Percentiles rank a stretch among this genome's conserved stretches.
Conservation (phyloP, 92 coral and sea anemone genomes). For the Umimayanthus chanpuru region DNA sequence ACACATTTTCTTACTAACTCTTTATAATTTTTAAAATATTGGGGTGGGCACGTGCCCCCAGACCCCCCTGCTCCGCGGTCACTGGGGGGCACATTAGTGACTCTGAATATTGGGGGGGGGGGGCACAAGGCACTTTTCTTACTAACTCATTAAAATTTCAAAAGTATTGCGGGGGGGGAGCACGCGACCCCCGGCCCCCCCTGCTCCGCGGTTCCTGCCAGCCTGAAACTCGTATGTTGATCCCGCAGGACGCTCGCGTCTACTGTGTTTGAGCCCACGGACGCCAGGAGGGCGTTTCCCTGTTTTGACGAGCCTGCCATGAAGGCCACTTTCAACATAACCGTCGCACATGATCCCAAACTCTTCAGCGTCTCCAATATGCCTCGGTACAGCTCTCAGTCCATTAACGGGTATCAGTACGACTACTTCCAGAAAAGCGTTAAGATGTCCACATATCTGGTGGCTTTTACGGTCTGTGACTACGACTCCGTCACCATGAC, state of each 20-base stretch:
- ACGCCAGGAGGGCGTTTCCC: conserved; percentile 88
- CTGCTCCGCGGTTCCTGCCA: no score
- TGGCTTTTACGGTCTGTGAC: conserved; percentile 80
- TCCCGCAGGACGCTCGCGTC: conserved; percentile 66
- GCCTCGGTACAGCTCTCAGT: conserved; percentile 60
- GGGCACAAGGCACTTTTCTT: no score
- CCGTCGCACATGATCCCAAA: conserved; percentile 72
- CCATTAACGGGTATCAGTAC: conserved; percentile 37
- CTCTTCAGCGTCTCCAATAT: conserved; percentile 77
- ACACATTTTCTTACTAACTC: no score
- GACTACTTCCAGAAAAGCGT: conserved; percentile 62
- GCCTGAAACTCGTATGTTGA: not conserved
- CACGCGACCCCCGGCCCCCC: no score
- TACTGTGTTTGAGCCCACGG: conserved; percentile 81
- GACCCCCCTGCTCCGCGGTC: no score
- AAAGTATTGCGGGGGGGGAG: no score
- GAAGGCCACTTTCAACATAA: conserved; percentile 83
- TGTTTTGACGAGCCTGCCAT: conserved; percentile 94
- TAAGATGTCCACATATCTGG: conserved; percentile 74
- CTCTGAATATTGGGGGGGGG: no score
- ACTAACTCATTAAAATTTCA: no score
- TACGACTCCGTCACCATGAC: conserved; percentile 33
- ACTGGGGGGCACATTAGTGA: no score
- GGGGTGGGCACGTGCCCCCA: no score
- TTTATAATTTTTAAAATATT: no score